Percentiles rank a stretch among this genome's conserved stretches.
These are phyloP conservation scores for Bradypodion pumilum DNA, from an alignment of 2,797 vertebrate genomes.

Conservation along the genomic window DNA sequence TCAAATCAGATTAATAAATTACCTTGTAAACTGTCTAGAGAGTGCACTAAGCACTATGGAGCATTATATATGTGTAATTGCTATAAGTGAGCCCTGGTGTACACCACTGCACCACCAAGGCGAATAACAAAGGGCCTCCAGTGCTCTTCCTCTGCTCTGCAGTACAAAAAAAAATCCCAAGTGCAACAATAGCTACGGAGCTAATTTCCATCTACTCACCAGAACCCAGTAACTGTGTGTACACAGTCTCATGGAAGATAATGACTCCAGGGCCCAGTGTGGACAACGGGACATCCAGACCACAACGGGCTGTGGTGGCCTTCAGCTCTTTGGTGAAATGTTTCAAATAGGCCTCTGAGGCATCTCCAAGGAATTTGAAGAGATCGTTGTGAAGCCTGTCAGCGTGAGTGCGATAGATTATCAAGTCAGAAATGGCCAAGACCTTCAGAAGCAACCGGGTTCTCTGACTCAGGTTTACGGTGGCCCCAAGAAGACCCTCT, in stretches of 20 bases:
- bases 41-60: no score
- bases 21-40: neutral
- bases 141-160: no score
- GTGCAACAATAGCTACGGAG: neutral
- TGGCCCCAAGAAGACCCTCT: slow-evolving; percentile 94
- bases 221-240: slow-evolving; percentile 94
- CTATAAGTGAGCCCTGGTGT: no score
- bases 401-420: slow-evolving; percentile 96
- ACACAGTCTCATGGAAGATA: slow-evolving; percentile 98
- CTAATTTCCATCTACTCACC: slow-evolving; percentile 79
- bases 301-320: slow-evolving; percentile 94
- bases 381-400: slow-evolving; percentile 98
- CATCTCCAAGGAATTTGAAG: slow-evolving; percentile 98
- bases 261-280: slow-evolving; percentile 95
- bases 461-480: slow-evolving; percentile 93
- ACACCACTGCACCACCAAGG: no score
- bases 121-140: no score
- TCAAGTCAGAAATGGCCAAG: slow-evolving; percentile 94
- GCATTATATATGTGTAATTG: no score
- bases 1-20: no score
- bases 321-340: slow-evolving; percentile 97
- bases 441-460: slow-evolving; percentile 96
- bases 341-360: slow-evolving; percentile 98
- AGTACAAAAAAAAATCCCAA: no score
- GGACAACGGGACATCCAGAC: slow-evolving; percentile 95